phyloP scores from a whole-genome alignment of 1,140 invertebrate species.

The Halictus rubicundus region DNA sequence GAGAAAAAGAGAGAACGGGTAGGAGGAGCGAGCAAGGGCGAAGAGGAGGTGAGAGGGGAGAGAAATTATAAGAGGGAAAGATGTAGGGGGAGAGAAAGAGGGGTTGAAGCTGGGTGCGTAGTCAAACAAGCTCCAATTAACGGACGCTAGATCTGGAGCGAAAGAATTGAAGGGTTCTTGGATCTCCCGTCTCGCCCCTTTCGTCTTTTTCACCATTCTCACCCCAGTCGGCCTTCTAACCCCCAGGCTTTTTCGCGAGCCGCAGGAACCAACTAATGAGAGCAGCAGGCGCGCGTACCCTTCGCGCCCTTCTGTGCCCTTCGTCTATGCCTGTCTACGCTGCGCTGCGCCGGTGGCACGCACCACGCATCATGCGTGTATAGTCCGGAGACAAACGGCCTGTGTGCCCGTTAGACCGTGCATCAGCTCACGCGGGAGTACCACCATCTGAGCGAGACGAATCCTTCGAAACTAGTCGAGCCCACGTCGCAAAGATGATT shows the following conservation, averaged over 20 bases:
- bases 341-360: too few relatives aligned
- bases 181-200: constrained; percentile 49
- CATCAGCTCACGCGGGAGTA: constrained; percentile 25
- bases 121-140: constrained; percentile 76
- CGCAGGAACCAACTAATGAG: constrained; percentile 70
- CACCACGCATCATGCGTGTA: constrained; percentile 29
- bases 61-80: constrained; percentile 32
- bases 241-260: constrained; percentile 47
- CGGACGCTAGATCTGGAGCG: constrained; percentile 75
- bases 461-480: constrained; percentile 15
- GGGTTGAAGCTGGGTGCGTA: constrained; percentile 57
- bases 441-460: constrained; percentile 59
- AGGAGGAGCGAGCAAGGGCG: too few relatives aligned
- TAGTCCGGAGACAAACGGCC: constrained; percentile 35
- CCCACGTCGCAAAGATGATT: constrained; percentile 16
- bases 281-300: constrained; percentile 42
- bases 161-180: constrained; percentile 76
- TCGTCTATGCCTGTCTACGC: too few relatives aligned
- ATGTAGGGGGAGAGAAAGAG: constrained; percentile 14
- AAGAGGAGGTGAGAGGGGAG: not conserved
- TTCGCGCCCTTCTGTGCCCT: constrained; percentile 1
- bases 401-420: constrained; percentile 20
- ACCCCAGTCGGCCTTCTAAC: constrained; percentile 35
- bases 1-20: too few relatives aligned
- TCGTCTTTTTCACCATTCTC: constrained; percentile 45